Evolutionary conservation across 2,113 vertebrate species (phyloP).

Genomic region (Oceanites oceanicus): DNA sequence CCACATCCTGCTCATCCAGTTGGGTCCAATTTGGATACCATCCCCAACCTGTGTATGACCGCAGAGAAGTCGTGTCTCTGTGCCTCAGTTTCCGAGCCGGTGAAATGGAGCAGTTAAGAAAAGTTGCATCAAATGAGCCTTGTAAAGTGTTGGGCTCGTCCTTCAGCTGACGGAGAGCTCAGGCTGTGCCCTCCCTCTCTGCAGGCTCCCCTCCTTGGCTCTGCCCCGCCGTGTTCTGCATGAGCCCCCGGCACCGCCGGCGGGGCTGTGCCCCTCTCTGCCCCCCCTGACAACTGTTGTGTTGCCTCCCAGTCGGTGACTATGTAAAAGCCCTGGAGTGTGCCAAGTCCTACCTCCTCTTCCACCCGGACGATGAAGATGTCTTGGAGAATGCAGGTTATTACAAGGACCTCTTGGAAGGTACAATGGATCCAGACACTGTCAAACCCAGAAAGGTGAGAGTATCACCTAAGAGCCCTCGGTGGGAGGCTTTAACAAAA

Average conservation of each 20-base stretch:
- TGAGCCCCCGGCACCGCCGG: not conserved
- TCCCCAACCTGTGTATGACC: not conserved
- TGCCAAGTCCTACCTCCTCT: constrained; percentile 86
- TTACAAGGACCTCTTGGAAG: constrained; percentile 81
- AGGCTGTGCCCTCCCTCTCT: not conserved
- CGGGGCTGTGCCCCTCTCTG: not conserved
- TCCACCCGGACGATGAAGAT: constrained; percentile 86
- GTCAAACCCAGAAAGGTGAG: constrained; percentile 78
- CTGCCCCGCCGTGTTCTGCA: not conserved
- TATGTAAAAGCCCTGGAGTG: constrained; percentile 84
- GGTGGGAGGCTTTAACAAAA: not conserved
- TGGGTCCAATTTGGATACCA: not conserved
- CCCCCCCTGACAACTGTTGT: not conserved
- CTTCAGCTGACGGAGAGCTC: not conserved
- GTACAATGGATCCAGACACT: constrained; percentile 69
- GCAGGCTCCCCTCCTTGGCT: not conserved
- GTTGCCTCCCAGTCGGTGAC: constrained; percentile 74
- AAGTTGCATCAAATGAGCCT: not conserved
- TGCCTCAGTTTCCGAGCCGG: not conserved
- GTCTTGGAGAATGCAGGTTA: constrained; percentile 85
- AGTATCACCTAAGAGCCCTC: not conserved
- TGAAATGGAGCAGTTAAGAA: not conserved
- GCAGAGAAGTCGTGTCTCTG: not conserved
- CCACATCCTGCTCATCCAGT: not conserved
- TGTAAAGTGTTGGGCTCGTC: not conserved